These are phyloP conservation scores for Caenorhabditis brenneri DNA, from an alignment of 1,140 invertebrate genomes.

Conservation along the genomic window DNA sequence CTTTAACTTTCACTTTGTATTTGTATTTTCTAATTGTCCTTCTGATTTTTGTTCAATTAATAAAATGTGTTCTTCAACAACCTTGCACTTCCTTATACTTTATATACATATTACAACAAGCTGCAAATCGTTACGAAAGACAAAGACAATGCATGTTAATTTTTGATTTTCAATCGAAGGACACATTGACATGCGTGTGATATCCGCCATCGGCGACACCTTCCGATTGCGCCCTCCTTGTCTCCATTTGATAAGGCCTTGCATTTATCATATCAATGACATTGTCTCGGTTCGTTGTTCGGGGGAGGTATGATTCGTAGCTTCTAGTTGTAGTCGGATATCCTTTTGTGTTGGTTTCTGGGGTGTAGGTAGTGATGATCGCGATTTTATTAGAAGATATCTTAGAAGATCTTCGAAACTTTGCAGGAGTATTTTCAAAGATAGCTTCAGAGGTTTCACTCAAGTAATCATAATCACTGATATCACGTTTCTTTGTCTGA, in stretches of 20 bases:
- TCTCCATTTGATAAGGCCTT: background rate
- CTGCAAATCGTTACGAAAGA: background rate
- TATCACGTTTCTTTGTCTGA: background rate
- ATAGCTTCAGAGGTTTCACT: background rate
- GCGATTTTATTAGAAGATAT: background rate
- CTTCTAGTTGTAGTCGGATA: background rate
- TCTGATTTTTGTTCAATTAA: background rate
- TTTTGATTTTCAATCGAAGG: conserved; percentile 24
- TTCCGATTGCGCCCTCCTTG: background rate
- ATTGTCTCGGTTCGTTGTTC: background rate
- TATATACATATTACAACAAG: background rate
- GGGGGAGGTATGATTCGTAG: conserved; percentile 14
- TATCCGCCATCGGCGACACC: background rate
- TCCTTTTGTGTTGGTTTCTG: background rate
- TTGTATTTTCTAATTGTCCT: background rate
- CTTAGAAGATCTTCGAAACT: background rate
- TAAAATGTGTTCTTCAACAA: too few species aligned
- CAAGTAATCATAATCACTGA: conserved; percentile 27
- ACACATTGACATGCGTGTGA: conserved; percentile 28
- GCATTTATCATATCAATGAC: background rate
- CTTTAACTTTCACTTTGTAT: background rate
- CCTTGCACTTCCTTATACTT: background rate
- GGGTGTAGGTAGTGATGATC: background rate
- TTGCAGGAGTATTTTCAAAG: background rate
- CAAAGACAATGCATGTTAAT: background rate